phyloP scores from a whole-genome alignment of 2,797 vertebrate species.

The Cetoscarus ocellatus region DNA sequence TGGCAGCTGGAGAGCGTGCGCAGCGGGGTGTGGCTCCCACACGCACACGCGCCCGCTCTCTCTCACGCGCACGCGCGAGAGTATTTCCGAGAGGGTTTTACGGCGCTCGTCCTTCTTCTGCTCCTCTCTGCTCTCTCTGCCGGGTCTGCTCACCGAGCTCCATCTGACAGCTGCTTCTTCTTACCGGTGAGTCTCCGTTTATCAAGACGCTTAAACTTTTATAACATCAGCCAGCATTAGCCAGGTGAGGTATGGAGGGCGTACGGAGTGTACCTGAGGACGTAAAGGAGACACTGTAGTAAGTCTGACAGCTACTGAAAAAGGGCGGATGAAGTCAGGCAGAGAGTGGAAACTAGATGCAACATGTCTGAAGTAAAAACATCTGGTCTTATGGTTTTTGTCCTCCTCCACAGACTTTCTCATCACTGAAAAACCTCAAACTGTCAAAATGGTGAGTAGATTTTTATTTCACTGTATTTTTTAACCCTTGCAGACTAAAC shows the following conservation, averaged over 20 bases:
- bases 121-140: slow-evolving; percentile 1
- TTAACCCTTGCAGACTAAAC: background rate
- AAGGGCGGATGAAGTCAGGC: background rate
- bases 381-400: background rate
- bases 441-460: slow-evolving; percentile 75
- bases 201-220: background rate
- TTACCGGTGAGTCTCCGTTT: slow-evolving; percentile 51
- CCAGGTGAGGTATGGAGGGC: slow-evolving; percentile 32
- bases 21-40: slow-evolving; percentile 65
- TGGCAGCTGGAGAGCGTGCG: background rate
- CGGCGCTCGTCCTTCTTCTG: slow-evolving; percentile 15
- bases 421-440: slow-evolving; percentile 5
- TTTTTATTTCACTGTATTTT: background rate
- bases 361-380: background rate
- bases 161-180: slow-evolving; percentile 25
- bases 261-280: slow-evolving; percentile 9
- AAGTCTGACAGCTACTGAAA: background rate
- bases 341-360: background rate
- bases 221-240: background rate
- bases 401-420: slow-evolving; percentile 39
- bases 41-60: slow-evolving; percentile 2
- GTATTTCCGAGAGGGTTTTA: slow-evolving; percentile 37
- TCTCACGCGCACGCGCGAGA: slow-evolving; percentile 21
- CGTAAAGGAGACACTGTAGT: background rate
- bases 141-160: slow-evolving; percentile 19